Evolutionary conservation across 2,113 vertebrate species (phyloP).

Genomic region (Rhinichthys klamathensis): DNA sequence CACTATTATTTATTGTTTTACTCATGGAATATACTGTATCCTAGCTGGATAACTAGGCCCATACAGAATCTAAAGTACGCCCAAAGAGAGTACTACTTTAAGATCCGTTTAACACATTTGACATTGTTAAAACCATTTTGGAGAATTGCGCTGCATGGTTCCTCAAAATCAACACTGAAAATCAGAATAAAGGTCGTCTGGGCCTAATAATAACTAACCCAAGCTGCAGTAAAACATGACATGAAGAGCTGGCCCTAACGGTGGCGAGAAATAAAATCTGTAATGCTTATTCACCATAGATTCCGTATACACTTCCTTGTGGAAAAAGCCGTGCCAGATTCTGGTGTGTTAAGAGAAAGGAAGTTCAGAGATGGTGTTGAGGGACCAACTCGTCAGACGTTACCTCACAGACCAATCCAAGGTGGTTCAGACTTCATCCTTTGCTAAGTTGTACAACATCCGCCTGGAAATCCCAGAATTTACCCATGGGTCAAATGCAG

Average conservation of each 20-base stretch:
- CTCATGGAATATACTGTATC: neutral
- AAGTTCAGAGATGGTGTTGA: constrained; percentile 50
- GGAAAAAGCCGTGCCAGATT: constrained; percentile 8
- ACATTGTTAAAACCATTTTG: neutral
- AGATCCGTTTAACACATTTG: neutral
- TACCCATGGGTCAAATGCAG: constrained; percentile 53
- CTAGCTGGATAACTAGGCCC: neutral
- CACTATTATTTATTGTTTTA: constrained; percentile 4
- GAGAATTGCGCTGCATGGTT: neutral
- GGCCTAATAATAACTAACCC: constrained; percentile 20
- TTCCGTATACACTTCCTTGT: constrained; percentile 15
- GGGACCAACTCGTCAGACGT: constrained; percentile 65
- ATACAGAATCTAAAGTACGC: neutral
- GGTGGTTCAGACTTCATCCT: constrained; percentile 47
- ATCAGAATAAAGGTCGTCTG: neutral
- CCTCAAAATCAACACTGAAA: constrained; percentile 5
- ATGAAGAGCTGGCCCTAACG: constrained; percentile 7
- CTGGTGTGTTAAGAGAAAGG: constrained; percentile 14
- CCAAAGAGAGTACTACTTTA: neutral
- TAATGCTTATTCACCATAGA: constrained; percentile 20
- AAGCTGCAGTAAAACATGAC: constrained; percentile 9
- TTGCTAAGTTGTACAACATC: constrained; percentile 40
- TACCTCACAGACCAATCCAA: constrained; percentile 63
- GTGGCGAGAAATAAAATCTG: constrained; percentile 26
- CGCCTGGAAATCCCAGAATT: constrained; percentile 50